A percentile compares a stretch with the other conserved stretches of the same genome.
phyloP scores from a whole-genome alignment of 2,113 vertebrate genomes.

The Lycocorax pyrrhopterus region DNA sequence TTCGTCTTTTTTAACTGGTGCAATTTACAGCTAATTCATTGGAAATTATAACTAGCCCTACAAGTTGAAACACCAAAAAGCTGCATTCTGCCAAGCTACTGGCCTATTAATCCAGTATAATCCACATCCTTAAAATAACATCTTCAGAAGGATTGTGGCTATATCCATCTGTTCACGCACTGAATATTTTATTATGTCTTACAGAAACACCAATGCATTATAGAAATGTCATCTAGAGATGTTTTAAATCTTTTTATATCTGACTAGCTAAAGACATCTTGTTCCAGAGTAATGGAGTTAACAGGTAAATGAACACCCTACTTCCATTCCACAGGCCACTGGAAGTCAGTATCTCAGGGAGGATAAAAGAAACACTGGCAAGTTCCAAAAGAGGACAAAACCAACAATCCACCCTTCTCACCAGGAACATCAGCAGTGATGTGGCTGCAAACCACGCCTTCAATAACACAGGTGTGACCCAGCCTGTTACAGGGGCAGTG shows the following conservation, averaged over 20 bases:
- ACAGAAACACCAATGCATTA: background rate
- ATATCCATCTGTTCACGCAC: constrained; percentile 20
- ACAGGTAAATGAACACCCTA: background rate
- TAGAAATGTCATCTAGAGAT: background rate
- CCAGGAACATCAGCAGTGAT: fast-evolving
- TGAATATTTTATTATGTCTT: constrained; percentile 40
- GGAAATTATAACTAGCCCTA: background rate
- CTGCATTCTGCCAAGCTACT: background rate
- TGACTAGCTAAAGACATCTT: background rate
- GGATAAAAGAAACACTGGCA: background rate
- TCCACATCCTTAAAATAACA: constrained; percentile 26
- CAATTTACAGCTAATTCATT: background rate
- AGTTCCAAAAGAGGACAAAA: background rate
- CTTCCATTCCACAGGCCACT: background rate
- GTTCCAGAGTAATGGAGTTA: background rate
- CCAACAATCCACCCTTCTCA: background rate
- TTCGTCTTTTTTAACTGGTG: background rate
- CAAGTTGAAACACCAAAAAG: constrained; percentile 13
- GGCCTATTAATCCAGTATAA: constrained; percentile 43
- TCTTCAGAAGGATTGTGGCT: constrained; percentile 35
- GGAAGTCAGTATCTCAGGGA: background rate
- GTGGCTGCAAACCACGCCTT: background rate
- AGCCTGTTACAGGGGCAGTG: background rate
- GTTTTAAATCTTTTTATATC: background rate
- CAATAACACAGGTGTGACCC: background rate